phyloP scores from a whole-genome alignment of 92 coral and sea anemone species.

The Porites evermanni region DNA sequence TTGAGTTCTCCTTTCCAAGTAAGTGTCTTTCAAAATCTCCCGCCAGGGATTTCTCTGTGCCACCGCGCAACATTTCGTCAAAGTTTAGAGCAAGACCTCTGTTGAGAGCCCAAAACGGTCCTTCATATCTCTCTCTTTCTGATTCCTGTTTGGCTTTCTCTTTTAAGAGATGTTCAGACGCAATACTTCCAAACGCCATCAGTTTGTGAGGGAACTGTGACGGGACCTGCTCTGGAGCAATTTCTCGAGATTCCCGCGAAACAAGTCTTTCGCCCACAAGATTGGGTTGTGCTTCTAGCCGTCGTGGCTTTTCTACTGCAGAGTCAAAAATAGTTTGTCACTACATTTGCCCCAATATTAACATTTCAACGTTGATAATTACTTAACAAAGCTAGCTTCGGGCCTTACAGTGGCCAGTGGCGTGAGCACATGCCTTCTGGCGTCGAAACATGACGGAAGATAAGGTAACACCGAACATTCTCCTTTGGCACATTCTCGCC shows the following conservation, averaged over 20 bases:
- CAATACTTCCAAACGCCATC: slow-evolving; percentile 20
- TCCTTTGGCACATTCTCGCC: no score
- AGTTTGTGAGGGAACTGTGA: slow-evolving; percentile 3
- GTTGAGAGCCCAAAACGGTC: slow-evolving; percentile 8
- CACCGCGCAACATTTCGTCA: slow-evolving; percentile 16
- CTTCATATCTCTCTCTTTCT: slow-evolving; percentile 13
- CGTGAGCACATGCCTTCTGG: background rate
- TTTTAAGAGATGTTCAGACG: slow-evolving; percentile 35
- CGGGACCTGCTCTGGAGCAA: slow-evolving; percentile 22
- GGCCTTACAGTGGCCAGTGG: background rate
- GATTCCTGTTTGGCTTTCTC: slow-evolving; percentile 9
- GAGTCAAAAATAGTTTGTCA: background rate
- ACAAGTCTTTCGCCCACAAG: slow-evolving; percentile 40
- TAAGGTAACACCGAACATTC: no score
- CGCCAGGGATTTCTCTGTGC: background rate
- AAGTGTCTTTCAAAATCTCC: background rate
- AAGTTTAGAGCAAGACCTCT: slow-evolving; percentile 20
- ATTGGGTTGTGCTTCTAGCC: slow-evolving; percentile 38
- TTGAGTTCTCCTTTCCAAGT: slow-evolving; percentile 12
- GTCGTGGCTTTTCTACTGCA: slow-evolving; percentile 38
- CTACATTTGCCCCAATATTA: no score
- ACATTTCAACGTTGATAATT: no score
- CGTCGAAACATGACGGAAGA: no score
- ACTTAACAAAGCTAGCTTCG: background rate
- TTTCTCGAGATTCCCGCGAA: slow-evolving; percentile 43